Evolutionary conservation across 2,888 invertebrate species (phyloP).

Genomic region (Catocala nupta): DNA sequence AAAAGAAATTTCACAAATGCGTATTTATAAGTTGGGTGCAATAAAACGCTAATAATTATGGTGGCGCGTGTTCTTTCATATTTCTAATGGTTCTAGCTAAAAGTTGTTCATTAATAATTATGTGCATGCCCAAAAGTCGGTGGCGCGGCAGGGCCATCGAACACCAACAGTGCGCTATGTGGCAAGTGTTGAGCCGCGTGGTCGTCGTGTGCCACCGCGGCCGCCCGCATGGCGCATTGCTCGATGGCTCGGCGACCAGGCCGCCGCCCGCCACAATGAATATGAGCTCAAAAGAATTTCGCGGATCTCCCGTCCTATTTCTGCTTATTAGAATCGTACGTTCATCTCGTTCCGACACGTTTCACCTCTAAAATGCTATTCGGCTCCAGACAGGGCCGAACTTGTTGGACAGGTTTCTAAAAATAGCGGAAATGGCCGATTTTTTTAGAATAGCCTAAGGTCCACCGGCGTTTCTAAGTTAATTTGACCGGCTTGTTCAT

Average conservation of each 20-base stretch:
- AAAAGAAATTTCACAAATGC: not conserved
- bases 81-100: slow-evolving; percentile 13
- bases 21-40: not conserved
- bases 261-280: slow-evolving; percentile 52
- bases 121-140: not conserved
- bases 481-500: slow-evolving; percentile 27
- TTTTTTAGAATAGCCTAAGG: slow-evolving; percentile 73
- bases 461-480: slow-evolving; percentile 39
- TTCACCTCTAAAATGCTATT: slow-evolving; percentile 85
- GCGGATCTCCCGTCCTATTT: slow-evolving; percentile 78
- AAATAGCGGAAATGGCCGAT: slow-evolving; percentile 77
- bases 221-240: slow-evolving; percentile 16
- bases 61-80: slow-evolving; percentile 11
- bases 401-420: slow-evolving; percentile 84
- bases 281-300: slow-evolving; percentile 78
- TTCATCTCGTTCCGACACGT: slow-evolving; percentile 79
- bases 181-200: not conserved
- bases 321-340: slow-evolving; percentile 65
- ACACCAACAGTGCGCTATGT: slow-evolving; percentile 29
- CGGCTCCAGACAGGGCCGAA: slow-evolving; percentile 78
- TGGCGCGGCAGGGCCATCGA: slow-evolving; percentile 23
- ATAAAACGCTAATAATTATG: slow-evolving; percentile 6
- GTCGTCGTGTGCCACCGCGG: not conserved
- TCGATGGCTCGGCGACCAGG: slow-evolving; percentile 12
- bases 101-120: slow-evolving; percentile 1